phyloP scores from a whole-genome alignment of 2,113 vertebrate species.

The Amphiprion percula region DNA sequence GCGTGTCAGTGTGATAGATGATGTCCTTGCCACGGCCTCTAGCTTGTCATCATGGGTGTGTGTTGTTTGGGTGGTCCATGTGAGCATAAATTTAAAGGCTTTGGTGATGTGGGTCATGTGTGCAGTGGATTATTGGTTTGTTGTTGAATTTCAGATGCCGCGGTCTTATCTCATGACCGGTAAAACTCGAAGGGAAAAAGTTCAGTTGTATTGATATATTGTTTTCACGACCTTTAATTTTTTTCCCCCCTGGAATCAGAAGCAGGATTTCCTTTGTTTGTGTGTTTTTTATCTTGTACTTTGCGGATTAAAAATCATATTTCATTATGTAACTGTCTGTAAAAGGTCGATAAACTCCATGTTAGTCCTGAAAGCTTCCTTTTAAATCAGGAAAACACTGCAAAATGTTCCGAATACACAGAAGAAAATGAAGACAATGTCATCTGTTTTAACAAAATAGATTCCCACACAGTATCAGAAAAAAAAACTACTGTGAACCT shows the following conservation, averaged over 20 bases:
- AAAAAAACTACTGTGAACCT: constrained; percentile 56
- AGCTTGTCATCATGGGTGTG: constrained; percentile 32
- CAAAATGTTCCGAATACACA: constrained; percentile 9
- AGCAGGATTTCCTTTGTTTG: background rate
- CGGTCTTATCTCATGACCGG: constrained; percentile 32
- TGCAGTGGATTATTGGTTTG: constrained; percentile 30
- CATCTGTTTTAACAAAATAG: background rate
- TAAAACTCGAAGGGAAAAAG: constrained; percentile 5
- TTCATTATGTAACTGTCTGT: background rate
- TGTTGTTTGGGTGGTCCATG: constrained; percentile 43
- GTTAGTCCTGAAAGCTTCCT: background rate
- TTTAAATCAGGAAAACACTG: constrained; percentile 10
- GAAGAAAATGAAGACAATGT: background rate
- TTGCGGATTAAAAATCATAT: background rate
- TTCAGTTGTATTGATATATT: constrained; percentile 20
- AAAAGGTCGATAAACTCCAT: background rate
- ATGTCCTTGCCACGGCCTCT: constrained; percentile 62
- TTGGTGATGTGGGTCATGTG: constrained; percentile 24
- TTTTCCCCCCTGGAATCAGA: constrained; percentile 17
- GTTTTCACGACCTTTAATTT: constrained; percentile 9
- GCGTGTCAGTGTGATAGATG: constrained; percentile 61
- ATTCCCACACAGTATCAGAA: constrained; percentile 19
- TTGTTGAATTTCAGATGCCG: constrained; percentile 20
- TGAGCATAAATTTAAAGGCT: constrained; percentile 47
- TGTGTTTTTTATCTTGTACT: constrained; percentile 3